A percentile compares a stretch with the other conserved stretches of the same genome.
phyloP scores from a whole-genome alignment of 2,888 invertebrate species.

The Sclerodermus sp. region DNA sequence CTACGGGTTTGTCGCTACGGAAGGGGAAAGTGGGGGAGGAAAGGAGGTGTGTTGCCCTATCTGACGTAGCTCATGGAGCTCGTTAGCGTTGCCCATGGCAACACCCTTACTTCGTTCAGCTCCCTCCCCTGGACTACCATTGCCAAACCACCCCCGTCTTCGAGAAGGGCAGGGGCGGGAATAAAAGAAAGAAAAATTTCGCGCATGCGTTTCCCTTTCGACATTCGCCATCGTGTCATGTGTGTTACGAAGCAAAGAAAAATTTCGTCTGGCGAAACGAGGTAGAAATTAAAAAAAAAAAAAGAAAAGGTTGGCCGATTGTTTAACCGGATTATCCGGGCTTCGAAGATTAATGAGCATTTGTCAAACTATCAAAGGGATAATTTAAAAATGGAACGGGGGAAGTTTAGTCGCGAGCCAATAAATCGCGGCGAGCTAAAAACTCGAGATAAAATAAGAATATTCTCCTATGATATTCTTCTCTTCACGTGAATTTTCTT shows the following conservation, averaged over 20 bases:
- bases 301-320: too few relatives aligned
- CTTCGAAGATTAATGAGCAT: too few relatives aligned
- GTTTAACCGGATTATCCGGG: too few relatives aligned
- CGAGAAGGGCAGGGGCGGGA: constrained; percentile 2
- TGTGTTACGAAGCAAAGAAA: constrained; percentile 33
- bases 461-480: too few relatives aligned
- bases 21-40: constrained; percentile 10
- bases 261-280: constrained; percentile 8
- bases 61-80: constrained; percentile 57
- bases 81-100: constrained; percentile 57
- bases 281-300: too few relatives aligned
- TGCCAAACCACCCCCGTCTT: constrained; percentile 34
- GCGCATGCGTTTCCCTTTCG: constrained; percentile 35
- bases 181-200: constrained; percentile 23
- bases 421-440: too few relatives aligned
- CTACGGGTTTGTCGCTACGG: constrained; percentile 32
- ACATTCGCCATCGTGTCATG: constrained; percentile 40
- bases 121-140: constrained; percentile 30
- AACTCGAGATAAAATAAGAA: too few relatives aligned
- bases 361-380: too few relatives aligned
- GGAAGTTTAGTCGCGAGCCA: too few relatives aligned
- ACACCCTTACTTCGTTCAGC: constrained; percentile 46
- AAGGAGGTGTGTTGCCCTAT: constrained; percentile 45
- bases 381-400: too few relatives aligned
- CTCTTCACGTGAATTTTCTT: too few relatives aligned